Evolutionary conservation across 1,140 invertebrate genomes (phyloP), one percentile per base, ranked within the genome.

Genomic region (Zaprionus lachaisei): DNA sequence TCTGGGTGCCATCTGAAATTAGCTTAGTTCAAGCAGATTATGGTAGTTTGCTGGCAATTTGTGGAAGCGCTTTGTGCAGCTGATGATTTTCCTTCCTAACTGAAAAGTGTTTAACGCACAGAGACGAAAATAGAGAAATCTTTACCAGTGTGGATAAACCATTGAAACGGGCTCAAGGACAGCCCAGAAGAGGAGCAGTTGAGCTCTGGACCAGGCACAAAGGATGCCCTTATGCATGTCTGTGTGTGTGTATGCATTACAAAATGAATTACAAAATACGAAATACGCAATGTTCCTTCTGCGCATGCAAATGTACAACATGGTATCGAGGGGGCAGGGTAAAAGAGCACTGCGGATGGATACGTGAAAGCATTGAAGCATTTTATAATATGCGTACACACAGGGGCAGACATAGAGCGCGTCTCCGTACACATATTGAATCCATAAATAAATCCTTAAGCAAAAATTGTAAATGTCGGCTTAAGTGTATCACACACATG

Each of bases 401-500:
- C 34, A 31, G n/a, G 38, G 20, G 44, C 54, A 70, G 7, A 26
- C 0, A 31, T 9, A 2, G 0, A 12, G 14, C 84, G 65, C 41
- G 41, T 47, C n/a, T 47, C 41, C 70, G 74, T 75, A 80, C 81
- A 82, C 85, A 90, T 85, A 90, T 90, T 90, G 85, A 90, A 90
- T 90, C 81, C 85, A 90, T 90, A 90, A 90, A 90, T 90, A 90
- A 90, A 90, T 90, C 85, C 76, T 90, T 85, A 85, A 90, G 85
- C 85, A 90, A 85, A 90, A 90, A 90, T 90, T 90, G 85, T 90
- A 90, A 90, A 90, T 90, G 85, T 90, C 85, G 73, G 85, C 90
- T 90, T 90, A 90, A 90, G 79, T 85, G 85, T 90, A 90, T 89
- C 84, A 80, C 80, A 66, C 72, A 64, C 67, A 72, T 63, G 67